These are phyloP conservation scores for Lathronympha strigana DNA, from an alignment of 2,888 invertebrate species.

Conservation along the genomic window DNA sequence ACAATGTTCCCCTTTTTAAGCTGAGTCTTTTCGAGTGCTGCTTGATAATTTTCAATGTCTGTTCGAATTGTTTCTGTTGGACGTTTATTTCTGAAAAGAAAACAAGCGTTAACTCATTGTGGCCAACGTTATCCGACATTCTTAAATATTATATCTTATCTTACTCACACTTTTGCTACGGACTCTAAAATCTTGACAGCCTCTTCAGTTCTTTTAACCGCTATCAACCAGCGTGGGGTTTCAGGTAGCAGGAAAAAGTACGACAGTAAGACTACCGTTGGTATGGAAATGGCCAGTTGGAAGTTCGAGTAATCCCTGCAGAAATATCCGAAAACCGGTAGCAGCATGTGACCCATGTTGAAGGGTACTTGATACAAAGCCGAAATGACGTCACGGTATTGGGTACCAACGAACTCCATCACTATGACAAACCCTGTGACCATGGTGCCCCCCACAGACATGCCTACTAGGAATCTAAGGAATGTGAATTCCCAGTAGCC, in stretches of 20 bases:
- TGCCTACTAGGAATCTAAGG: constrained; percentile 87
- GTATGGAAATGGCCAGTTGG: constrained; percentile 87
- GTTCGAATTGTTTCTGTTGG: constrained; percentile 74
- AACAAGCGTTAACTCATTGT: constrained; percentile 18
- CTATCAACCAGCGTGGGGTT: constrained; percentile 91
- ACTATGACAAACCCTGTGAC: constrained; percentile 85
- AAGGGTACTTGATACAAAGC: constrained; percentile 88
- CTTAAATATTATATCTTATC: constrained; percentile 26
- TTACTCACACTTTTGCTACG: constrained; percentile 83
- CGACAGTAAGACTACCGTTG: constrained; percentile 82
- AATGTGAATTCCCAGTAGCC: constrained; percentile 86
- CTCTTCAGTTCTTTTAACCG: constrained; percentile 87
- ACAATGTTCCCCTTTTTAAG: constrained; percentile 81
- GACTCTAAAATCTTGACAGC: constrained; percentile 86
- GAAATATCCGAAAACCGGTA: constrained; percentile 86
- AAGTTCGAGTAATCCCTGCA: constrained; percentile 86
- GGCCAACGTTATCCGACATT: not conserved
- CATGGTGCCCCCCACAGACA: constrained; percentile 93
- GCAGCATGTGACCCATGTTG: constrained; percentile 86
- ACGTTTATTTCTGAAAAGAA: constrained; percentile 73
- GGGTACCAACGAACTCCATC: constrained; percentile 87
- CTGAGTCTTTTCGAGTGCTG: constrained; percentile 60
- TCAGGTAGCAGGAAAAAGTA: constrained; percentile 90
- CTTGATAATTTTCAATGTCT: constrained; percentile 68
- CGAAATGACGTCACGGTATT: constrained; percentile 82